phyloP scores from a whole-genome alignment of 1,140 invertebrate species.

The Drosophila leontia region DNA sequence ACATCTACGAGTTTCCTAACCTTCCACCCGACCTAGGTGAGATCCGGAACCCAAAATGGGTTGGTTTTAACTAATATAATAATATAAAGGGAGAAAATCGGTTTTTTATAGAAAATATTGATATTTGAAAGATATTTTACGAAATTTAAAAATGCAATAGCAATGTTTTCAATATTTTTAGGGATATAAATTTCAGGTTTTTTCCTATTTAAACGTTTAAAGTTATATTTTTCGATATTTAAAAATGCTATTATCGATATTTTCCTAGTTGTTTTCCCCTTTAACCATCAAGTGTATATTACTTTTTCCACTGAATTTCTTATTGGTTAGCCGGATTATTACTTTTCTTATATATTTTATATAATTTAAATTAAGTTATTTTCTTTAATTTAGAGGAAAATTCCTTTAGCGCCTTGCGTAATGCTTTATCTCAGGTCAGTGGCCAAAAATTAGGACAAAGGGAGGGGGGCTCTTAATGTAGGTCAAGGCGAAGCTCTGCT shows the following conservation, averaged over 20 bases:
- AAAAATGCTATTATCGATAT: too few relatives aligned
- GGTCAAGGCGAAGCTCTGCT: constrained; percentile 1
- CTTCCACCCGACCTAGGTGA: constrained; percentile 94
- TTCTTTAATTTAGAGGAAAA: background rate
- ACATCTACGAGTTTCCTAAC: constrained; percentile 99
- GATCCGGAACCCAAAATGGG: constrained; percentile 25
- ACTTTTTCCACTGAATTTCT: background rate
- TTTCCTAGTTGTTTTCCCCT: background rate
- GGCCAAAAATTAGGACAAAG: constrained; percentile 8
- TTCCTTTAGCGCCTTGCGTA: constrained; percentile 2
- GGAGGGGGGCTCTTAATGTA: background rate
- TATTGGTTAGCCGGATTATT: too few relatives aligned
- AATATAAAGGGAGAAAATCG: background rate
- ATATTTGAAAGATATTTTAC: background rate
- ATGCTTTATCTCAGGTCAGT: background rate
- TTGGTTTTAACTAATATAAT: background rate
- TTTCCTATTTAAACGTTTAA: too few relatives aligned
- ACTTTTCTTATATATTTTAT: background rate
- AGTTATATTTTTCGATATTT: too few relatives aligned
- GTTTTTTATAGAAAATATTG: background rate
- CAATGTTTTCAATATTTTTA: too few relatives aligned
- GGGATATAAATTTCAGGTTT: too few relatives aligned
- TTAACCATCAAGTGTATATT: background rate
- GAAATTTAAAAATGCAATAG: too few relatives aligned
- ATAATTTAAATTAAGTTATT: background rate